Conservation (phyloP, 2,797 vertebrate genomes). For the Zenarchopterus dispar region DNA sequence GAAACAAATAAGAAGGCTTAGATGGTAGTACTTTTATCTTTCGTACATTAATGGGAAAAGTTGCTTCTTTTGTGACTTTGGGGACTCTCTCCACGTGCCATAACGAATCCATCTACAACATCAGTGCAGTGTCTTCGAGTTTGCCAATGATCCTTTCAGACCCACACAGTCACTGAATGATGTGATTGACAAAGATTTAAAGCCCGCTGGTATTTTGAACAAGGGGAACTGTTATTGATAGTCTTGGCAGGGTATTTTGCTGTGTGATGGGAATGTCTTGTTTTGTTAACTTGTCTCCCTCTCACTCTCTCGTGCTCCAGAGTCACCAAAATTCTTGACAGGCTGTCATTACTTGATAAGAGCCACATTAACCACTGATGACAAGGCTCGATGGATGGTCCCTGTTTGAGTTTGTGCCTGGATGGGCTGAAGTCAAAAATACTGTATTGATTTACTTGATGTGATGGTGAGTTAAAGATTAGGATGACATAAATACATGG, state of each 20-base stretch:
- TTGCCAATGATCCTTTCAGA: background rate
- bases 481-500: background rate
- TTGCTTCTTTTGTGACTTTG: no score
- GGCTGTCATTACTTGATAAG: slow-evolving; percentile 33
- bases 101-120: slow-evolving; percentile 3
- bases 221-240: slow-evolving; percentile 25
- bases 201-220: slow-evolving; percentile 1
- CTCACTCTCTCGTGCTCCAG: background rate
- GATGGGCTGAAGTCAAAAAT: slow-evolving; percentile 21
- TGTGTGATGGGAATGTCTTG: slow-evolving; percentile 22
- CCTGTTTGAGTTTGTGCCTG: slow-evolving; percentile 29
- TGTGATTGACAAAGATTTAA: slow-evolving; percentile 22
- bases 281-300: slow-evolving; percentile 4
- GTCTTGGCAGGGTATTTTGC: slow-evolving; percentile 10
- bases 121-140: slow-evolving; percentile 7
- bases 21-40: no score
- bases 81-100: background rate
- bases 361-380: slow-evolving; percentile 25
- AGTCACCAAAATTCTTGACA: slow-evolving; percentile 30
- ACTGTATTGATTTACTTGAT: slow-evolving; percentile 6
- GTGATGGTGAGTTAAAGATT: slow-evolving; percentile 4
- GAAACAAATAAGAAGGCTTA: background rate
- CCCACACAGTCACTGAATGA: background rate
- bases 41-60: no score
- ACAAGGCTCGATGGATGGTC: slow-evolving; percentile 15